Conservation (phyloP, 2,888 invertebrate species). For the Polymixis flavicincta region DNA sequence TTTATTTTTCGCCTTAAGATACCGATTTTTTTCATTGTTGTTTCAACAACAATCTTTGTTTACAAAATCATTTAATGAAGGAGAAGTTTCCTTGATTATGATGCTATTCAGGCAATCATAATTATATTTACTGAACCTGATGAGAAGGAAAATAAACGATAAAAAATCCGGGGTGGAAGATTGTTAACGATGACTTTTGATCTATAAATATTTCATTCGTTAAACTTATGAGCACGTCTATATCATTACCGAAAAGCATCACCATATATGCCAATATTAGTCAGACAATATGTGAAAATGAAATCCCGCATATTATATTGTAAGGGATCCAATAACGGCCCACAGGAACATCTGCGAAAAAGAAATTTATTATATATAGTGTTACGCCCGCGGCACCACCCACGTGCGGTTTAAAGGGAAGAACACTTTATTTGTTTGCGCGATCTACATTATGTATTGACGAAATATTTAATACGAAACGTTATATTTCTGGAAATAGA, state of each 20-base stretch:
- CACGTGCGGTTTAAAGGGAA: constrained; percentile 39
- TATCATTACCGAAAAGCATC: constrained; percentile 64
- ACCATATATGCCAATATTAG: constrained; percentile 69
- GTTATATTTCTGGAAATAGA: constrained; percentile 18
- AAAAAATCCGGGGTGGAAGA: constrained; percentile 1
- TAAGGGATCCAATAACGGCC: constrained; percentile 85
- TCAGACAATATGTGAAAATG: constrained; percentile 82
- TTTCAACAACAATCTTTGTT: constrained; percentile 42
- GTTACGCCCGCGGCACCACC: constrained; percentile 47
- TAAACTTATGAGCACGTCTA: constrained; percentile 35
- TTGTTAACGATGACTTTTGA: constrained; percentile 1
- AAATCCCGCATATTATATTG: constrained; percentile 85
- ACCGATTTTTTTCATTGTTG: constrained; percentile 25
- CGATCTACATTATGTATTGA: constrained; percentile 6
- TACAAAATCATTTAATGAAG: constrained; percentile 30
- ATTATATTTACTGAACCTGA: constrained; percentile 36
- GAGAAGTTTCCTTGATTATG: constrained; percentile 43
- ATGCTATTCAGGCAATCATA: constrained; percentile 40
- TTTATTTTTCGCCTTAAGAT: constrained; percentile 11
- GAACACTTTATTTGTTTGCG: constrained; percentile 42
- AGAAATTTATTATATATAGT: constrained; percentile 81
- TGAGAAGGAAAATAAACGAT: constrained; percentile 23
- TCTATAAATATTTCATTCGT: constrained; percentile 31
- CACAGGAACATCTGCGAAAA: constrained; percentile 82
- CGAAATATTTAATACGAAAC: constrained; percentile 5